Evolutionary conservation across 2,888 invertebrate species (phyloP).

Genomic region (Herminia tarsipennalis): DNA sequence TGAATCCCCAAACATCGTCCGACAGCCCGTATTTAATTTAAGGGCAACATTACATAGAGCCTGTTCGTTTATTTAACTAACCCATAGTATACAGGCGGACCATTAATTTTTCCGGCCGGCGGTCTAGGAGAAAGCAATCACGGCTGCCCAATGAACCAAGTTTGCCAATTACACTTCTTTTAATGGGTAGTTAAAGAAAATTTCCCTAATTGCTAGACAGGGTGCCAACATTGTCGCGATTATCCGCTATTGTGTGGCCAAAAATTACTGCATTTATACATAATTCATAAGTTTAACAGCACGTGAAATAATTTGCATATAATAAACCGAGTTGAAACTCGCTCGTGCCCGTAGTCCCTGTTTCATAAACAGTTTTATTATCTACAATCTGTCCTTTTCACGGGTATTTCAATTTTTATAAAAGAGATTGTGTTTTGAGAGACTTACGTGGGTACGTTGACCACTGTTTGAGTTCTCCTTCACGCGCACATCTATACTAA

Average conservation of each 20-base stretch:
- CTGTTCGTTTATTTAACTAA: constrained; percentile 49
- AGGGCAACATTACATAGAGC: constrained; percentile 44
- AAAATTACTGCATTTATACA: constrained; percentile 54
- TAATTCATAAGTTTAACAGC: constrained; percentile 48
- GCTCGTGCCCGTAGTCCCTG: constrained; percentile 16
- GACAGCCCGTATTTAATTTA: constrained; percentile 49
- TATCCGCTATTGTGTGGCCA: constrained; percentile 43
- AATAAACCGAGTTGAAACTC: constrained; percentile 32
- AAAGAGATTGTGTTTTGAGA: no score
- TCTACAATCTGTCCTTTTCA: no score
- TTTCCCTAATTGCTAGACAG: constrained; percentile 67
- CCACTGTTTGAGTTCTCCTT: no score
- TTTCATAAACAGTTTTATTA: constrained; percentile 18
- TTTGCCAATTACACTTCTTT: constrained; percentile 76
- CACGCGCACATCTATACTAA: no score
- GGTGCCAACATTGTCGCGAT: constrained; percentile 54
- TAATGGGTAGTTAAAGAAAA: constrained; percentile 72
- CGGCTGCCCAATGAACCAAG: constrained; percentile 73
- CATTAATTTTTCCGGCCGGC: constrained; percentile 68
- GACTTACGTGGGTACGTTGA: no score
- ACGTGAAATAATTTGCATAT: constrained; percentile 38
- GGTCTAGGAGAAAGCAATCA: constrained; percentile 71
- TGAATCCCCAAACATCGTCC: constrained; percentile 40
- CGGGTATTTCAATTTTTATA: no score
- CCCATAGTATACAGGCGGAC: constrained; percentile 58